These are phyloP conservation scores for Lindbergichthys nudifrons DNA, from an alignment of 2,797 vertebrate species.

Conservation along the genomic window DNA sequence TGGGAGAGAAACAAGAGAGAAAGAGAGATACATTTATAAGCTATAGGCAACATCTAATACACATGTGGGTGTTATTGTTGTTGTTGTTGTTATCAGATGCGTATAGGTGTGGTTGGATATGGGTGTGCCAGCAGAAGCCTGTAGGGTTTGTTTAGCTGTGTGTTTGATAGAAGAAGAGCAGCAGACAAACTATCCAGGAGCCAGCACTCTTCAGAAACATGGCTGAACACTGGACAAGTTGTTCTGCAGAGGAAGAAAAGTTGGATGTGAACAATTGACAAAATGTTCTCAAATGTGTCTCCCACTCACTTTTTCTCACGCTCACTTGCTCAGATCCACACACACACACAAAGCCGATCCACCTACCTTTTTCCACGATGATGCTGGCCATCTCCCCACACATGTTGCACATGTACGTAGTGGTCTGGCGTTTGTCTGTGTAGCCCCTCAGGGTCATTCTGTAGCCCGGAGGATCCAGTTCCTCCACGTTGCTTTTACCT, in stretches of 20 bases:
- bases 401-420: constrained; percentile 82
- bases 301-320: constrained; percentile 3
- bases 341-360: not conserved
- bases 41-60: constrained; percentile 9
- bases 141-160: constrained; percentile 51
- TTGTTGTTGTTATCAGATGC: constrained; percentile 18
- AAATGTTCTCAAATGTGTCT: constrained; percentile 8
- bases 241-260: constrained; percentile 70
- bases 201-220: constrained; percentile 76
- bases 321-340: not conserved
- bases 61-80: constrained; percentile 9
- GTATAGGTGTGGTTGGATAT: constrained; percentile 9
- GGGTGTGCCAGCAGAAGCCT: constrained; percentile 33
- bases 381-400: constrained; percentile 41
- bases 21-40: constrained; percentile 15
- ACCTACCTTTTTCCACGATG: constrained; percentile 74
- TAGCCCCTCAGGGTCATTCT: constrained; percentile 74
- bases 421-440: constrained; percentile 77
- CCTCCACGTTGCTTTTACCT: constrained; percentile 70
- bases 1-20: constrained; percentile 4
- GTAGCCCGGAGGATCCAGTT: constrained; percentile 73
- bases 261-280: constrained; percentile 8
- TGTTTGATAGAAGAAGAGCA: constrained; percentile 66
- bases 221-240: constrained; percentile 77
- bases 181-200: constrained; percentile 68